Percentiles rank a stretch among this genome's conserved stretches.
Conservation (phyloP, 1,140 invertebrate genomes). For the Drosophila jambulina region DNA sequence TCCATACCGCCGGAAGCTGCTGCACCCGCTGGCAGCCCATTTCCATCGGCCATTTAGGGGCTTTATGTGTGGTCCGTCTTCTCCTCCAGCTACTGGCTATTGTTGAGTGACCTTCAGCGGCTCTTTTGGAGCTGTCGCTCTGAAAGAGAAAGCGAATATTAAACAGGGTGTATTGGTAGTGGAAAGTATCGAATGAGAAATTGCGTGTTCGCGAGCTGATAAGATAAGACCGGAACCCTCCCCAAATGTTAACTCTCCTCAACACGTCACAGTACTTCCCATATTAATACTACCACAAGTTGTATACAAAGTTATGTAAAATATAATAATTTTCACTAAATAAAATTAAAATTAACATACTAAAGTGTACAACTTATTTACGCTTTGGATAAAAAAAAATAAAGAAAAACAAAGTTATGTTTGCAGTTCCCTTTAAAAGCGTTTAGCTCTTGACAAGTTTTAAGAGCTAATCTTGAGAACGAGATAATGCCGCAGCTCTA, state of each 20-base stretch:
- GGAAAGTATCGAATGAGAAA: slow-evolving; percentile 29
- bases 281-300: neutral
- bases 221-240: slow-evolving; percentile 27
- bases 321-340: neutral
- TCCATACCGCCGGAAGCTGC: slow-evolving; percentile 71
- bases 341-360: neutral
- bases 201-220: slow-evolving; percentile 39
- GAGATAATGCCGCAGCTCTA: slow-evolving; percentile 22
- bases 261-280: neutral
- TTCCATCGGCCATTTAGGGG: slow-evolving; percentile 82
- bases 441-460: slow-evolving; percentile 18
- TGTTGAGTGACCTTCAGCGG: slow-evolving; percentile 26
- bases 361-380: neutral
- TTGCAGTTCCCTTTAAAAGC: slow-evolving; percentile 16
- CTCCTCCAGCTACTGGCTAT: slow-evolving; percentile 18
- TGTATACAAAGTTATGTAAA: neutral
- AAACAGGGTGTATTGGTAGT: slow-evolving; percentile 1
- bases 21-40: slow-evolving; percentile 79
- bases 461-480: slow-evolving; percentile 22
- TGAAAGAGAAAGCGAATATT: slow-evolving; percentile 38
- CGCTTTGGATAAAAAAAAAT: neutral
- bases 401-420: neutral
- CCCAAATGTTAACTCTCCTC: slow-evolving; percentile 20
- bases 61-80: slow-evolving; percentile 37
- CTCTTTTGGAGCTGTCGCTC: slow-evolving; percentile 13